phyloP scores from a whole-genome alignment of 2,888 invertebrate genomes.

The Electrophaes corylata region DNA sequence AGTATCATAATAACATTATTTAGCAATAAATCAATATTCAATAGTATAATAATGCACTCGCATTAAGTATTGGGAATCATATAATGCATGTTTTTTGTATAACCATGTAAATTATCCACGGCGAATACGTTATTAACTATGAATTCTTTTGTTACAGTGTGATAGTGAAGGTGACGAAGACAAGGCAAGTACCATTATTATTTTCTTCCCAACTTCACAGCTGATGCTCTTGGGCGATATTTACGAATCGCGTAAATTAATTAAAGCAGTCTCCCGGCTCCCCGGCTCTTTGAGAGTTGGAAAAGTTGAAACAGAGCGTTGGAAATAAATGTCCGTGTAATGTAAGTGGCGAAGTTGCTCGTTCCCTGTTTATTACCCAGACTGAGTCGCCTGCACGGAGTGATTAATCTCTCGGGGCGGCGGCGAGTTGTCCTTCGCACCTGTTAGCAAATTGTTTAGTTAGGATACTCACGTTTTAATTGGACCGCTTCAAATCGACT shows the following conservation, averaged over 20 bases:
- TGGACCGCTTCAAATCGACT: slow-evolving; percentile 39
- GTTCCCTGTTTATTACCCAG: slow-evolving; percentile 72
- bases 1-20: slow-evolving; percentile 11
- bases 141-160: slow-evolving; percentile 89
- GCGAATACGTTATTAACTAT: slow-evolving; percentile 37
- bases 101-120: slow-evolving; percentile 1
- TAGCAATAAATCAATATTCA: slow-evolving; percentile 13
- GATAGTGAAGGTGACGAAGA: slow-evolving; percentile 97
- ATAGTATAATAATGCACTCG: slow-evolving; percentile 10
- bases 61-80: slow-evolving; percentile 22
- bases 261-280: slow-evolving; percentile 63
- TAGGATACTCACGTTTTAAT: slow-evolving; percentile 50
- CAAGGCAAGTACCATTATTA: slow-evolving; percentile 88
- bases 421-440: slow-evolving; percentile 47
- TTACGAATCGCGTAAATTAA: slow-evolving; percentile 72
- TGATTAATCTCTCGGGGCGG: slow-evolving; percentile 70
- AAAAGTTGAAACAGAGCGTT: slow-evolving; percentile 75
- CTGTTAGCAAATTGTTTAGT: slow-evolving; percentile 53
- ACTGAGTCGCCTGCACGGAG: slow-evolving; percentile 58
- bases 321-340: slow-evolving; percentile 80
- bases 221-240: slow-evolving; percentile 55
- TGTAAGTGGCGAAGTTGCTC: slow-evolving; percentile 79
- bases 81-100: slow-evolving; percentile 22
- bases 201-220: slow-evolving; percentile 44
- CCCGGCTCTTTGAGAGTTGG: slow-evolving; percentile 63